Evolutionary conservation across 1,140 invertebrate genomes (phyloP), one percentile per base, ranked within the genome.

Genomic region (Drosophila athabasca): DNA sequence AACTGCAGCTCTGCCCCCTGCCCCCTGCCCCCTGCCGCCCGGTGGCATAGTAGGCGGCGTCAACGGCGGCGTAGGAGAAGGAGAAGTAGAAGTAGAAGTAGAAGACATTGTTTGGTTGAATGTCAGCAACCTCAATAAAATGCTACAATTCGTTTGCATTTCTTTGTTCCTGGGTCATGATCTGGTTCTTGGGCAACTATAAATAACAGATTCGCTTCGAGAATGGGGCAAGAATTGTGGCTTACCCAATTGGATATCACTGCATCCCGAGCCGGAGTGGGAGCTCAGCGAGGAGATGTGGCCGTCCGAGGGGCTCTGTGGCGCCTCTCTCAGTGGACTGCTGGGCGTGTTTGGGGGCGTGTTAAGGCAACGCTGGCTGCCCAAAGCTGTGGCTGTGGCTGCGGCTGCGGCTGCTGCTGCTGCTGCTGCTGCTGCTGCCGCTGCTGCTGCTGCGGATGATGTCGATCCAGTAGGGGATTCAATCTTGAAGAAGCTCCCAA

Each of bases 121-220:
- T 90, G 89, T 85, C 81, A 83, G 79, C 78, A 79, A 87, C 81
- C 89, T 89, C 84, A 90, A 90, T 90, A 89, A 90, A 90, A 90
- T 89, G 81, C 79, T 68, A 79, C 74, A 62, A 73, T 77, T 85
- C 73, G 66, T 44, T 49, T 29, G 24, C 62, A 48, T 61, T 52
- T 45, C 39, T 71, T 62, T 17, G 41, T 90, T 73, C 83, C 80
- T 87, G 84, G 89, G 89, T 80, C 83, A 89, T 90, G 89, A 90
- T 90, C 83, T 81, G 67, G 77, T 88, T 69, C 68, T 58, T 74
- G 54, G 64, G 55, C 62, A 75, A 54, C 69, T 85, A 87, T 87
- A 85, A 82, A 85, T 80, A 85, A 75, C 62, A 69, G 17, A 7
- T 8, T 39, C 35, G 35, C 29, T n/a, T 39, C n/a, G 2, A 53